A percentile compares a stretch with the other conserved stretches of the same genome.
Evolutionary conservation across 2,113 vertebrate genomes (phyloP).

Genomic region (Catagonus wagneri): DNA sequence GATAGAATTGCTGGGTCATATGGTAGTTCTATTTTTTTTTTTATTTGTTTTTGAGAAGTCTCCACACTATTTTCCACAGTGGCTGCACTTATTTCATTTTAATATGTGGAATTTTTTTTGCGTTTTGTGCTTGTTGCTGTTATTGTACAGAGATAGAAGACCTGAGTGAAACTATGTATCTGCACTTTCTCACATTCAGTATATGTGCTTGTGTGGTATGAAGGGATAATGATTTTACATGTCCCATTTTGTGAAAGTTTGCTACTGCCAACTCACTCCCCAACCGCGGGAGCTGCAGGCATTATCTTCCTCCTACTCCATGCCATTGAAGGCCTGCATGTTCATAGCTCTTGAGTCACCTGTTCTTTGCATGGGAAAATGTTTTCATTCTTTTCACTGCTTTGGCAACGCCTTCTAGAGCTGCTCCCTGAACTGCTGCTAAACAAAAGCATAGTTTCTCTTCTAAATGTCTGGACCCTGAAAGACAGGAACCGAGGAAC

Average conservation of each 20-base stretch:
- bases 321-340: not conserved
- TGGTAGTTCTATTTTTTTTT: too few species aligned
- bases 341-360: not conserved
- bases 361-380: not conserved
- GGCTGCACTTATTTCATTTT: not conserved
- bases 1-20: too few species aligned
- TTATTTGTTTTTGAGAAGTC: too few species aligned
- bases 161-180: not conserved
- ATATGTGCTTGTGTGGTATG: not conserved
- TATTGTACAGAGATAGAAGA: not conserved
- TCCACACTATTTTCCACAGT: too few species aligned
- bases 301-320: too few species aligned
- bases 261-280: not conserved
- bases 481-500: not conserved
- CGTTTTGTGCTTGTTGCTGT: not conserved
- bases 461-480: not conserved
- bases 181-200: not conserved
- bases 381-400: not conserved
- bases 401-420: not conserved
- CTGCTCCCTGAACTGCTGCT: not conserved
- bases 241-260: not conserved
- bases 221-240: not conserved
- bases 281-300: not conserved
- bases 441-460: not conserved
- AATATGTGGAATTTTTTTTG: not conserved